phyloP scores from a whole-genome alignment of 2,113 vertebrate species.

The Ictalurus furcatus region DNA sequence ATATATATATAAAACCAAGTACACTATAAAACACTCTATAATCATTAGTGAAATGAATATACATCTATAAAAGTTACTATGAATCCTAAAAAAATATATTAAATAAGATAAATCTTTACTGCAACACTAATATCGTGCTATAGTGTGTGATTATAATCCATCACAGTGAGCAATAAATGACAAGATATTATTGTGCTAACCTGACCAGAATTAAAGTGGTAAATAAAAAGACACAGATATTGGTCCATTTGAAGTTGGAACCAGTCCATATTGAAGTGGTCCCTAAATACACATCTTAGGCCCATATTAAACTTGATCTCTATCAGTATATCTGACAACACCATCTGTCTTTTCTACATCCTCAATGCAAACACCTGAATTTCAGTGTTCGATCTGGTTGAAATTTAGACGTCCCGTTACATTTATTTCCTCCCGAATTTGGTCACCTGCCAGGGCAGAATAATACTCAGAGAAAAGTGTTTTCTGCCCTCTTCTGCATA shows the following conservation, averaged over 20 bases:
- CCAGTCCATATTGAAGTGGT: background rate
- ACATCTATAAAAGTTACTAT: background rate
- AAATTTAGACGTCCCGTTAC: background rate
- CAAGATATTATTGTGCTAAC: background rate
- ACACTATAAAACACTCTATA: background rate
- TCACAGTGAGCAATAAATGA: slow-evolving; percentile 18
- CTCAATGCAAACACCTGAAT: background rate
- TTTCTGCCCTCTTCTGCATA: background rate
- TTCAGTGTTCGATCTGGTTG: background rate
- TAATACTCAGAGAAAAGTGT: background rate
- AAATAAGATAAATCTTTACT: background rate
- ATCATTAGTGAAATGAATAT: background rate
- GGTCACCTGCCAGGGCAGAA: background rate
- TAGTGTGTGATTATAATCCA: background rate
- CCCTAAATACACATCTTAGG: background rate
- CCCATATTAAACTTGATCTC: background rate
- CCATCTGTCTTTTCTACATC: background rate
- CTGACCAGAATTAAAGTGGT: background rate
- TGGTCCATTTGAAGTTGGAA: background rate
- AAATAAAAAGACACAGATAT: background rate
- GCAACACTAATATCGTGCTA: background rate
- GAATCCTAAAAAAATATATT: background rate
- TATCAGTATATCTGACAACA: background rate
- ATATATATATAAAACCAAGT: background rate
- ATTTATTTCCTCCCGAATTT: background rate